These are phyloP conservation scores for Colinus virginianus DNA, from an alignment of 2,113 vertebrate genomes.

Conservation along the genomic window DNA sequence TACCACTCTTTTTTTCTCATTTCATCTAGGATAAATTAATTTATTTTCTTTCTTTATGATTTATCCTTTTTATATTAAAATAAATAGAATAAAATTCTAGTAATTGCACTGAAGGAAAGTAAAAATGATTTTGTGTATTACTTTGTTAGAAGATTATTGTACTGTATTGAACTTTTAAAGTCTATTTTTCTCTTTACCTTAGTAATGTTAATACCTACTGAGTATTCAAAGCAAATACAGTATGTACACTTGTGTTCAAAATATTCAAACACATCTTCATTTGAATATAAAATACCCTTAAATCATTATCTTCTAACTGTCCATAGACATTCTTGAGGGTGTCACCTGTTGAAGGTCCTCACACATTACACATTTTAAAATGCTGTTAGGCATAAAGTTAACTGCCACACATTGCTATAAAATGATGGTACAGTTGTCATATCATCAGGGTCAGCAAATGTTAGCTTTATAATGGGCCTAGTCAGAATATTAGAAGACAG, in stretches of 20 bases:
- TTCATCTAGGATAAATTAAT: not conserved
- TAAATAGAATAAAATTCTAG: not conserved
- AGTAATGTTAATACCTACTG: not conserved
- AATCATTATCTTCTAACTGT: not conserved
- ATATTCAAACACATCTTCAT: not conserved
- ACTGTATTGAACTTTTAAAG: not conserved
- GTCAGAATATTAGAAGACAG: not conserved
- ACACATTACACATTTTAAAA: not conserved
- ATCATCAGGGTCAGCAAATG: not conserved
- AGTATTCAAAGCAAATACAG: not conserved
- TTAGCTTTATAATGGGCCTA: not conserved
- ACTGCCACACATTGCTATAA: not conserved
- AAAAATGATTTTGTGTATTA: not conserved
- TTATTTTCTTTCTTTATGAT: not conserved
- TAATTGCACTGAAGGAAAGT: not conserved
- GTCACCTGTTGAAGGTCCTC: not conserved
- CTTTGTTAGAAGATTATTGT: not conserved
- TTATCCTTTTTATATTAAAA: not conserved
- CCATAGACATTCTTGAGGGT: not conserved
- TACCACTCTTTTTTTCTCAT: not conserved
- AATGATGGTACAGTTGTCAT: not conserved
- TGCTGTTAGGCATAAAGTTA: not conserved
- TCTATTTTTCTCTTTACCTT: not conserved
- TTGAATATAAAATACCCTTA: not conserved
- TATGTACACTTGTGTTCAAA: not conserved